A percentile compares a stretch with the other conserved stretches of the same genome.
Evolutionary conservation across 2,113 vertebrate species (phyloP).

Genomic region (Theristicus caerulescens): DNA sequence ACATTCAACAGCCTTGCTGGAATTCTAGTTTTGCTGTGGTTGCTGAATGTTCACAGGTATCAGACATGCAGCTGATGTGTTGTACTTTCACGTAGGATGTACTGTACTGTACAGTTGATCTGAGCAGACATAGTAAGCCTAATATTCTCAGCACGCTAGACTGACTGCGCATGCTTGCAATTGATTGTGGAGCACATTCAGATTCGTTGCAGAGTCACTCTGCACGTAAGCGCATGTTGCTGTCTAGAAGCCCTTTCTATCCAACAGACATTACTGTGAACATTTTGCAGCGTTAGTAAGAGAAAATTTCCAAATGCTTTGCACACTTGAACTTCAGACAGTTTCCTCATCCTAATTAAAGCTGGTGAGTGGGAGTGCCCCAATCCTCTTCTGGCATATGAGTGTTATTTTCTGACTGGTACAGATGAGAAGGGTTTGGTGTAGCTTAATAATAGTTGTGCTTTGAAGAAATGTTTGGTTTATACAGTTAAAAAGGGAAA

Average conservation of each 20-base stretch:
- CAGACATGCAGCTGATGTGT: not conserved
- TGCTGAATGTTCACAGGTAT: not conserved
- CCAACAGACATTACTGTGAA: not conserved
- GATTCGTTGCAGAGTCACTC: not conserved
- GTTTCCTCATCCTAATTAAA: not conserved
- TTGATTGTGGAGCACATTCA: not conserved
- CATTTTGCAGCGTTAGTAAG: not conserved
- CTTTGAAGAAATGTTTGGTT: conserved; percentile 49
- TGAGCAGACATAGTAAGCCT: not conserved
- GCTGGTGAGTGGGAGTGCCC: not conserved
- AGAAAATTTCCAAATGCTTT: not conserved
- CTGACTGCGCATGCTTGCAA: not conserved
- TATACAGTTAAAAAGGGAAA: conserved; percentile 11
- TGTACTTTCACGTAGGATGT: not conserved
- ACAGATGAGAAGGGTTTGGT: not conserved
- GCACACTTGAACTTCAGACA: conserved; percentile 21
- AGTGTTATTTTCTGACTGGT: not conserved
- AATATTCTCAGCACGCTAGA: not conserved
- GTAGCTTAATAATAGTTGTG: not conserved
- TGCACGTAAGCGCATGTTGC: not conserved
- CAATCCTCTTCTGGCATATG: not conserved
- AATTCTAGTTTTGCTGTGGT: not conserved
- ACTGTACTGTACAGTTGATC: fast-evolving
- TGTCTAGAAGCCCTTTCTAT: not conserved
- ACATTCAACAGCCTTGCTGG: not conserved